Evolutionary conservation across 2,888 invertebrate species (phyloP).

Genomic region (Serripes groenlandicus): DNA sequence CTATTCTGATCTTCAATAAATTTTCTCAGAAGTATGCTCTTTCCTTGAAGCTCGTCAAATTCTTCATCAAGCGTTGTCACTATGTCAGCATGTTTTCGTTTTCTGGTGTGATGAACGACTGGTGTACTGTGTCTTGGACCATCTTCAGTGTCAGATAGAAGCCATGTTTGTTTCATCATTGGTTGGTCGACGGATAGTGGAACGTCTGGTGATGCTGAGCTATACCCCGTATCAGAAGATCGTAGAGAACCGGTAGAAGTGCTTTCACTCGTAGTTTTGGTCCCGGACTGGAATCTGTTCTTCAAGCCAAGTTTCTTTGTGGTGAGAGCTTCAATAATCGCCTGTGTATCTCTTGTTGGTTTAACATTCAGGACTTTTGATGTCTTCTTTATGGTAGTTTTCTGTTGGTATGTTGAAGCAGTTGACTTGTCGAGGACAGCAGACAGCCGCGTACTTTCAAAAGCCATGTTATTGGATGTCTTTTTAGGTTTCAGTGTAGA

Average conservation of each 20-base stretch:
- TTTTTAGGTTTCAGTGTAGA: conserved; percentile 28
- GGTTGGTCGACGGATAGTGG: not conserved
- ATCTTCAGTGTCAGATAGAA: not conserved
- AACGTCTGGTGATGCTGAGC: conserved; percentile 21
- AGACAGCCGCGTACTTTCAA: conserved; percentile 51
- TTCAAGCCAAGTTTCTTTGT: conserved; percentile 50
- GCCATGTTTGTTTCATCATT: not conserved
- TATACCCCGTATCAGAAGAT: conserved; percentile 44
- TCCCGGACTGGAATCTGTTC: conserved; percentile 25
- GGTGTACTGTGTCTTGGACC: conserved; percentile 60
- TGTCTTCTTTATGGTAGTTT: not conserved
- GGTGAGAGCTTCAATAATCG: conserved; percentile 15
- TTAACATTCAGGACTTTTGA: conserved; percentile 4
- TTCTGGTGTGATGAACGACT: not conserved
- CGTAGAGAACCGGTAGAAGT: conserved; percentile 46
- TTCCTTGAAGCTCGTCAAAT: conserved; percentile 42
- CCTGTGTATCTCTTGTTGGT: not conserved
- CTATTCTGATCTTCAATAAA: conserved; percentile 49
- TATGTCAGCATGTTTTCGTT: not conserved
- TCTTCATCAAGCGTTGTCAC: conserved; percentile 34
- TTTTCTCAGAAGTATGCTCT: conserved; percentile 42
- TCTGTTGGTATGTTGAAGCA: conserved; percentile 21
- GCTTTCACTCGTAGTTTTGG: conserved; percentile 13
- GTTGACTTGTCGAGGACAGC: conserved; percentile 48
- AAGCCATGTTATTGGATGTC: conserved; percentile 41